phyloP scores from a whole-genome alignment of 2,888 invertebrate genomes.

The Diaperis boleti region DNA sequence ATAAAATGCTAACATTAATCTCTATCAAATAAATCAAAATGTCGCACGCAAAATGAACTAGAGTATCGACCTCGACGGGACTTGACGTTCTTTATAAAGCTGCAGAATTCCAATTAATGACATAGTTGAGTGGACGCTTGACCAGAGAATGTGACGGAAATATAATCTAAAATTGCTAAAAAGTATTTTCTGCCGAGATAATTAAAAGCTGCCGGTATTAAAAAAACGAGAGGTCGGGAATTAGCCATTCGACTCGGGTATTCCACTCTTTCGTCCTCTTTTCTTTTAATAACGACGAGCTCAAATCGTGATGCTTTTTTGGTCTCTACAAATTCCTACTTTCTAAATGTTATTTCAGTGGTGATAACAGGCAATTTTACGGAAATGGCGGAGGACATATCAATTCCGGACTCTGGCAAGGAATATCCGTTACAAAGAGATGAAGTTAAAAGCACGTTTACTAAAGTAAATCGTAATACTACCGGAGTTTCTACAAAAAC shows the following conservation, averaged over 20 bases:
- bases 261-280: conserved; percentile 4
- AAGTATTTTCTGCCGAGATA: neutral
- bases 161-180: neutral
- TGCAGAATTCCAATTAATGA: conserved; percentile 31
- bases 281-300: conserved; percentile 34
- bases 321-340: conserved; percentile 32
- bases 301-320: conserved; percentile 33
- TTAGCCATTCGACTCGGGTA: neutral
- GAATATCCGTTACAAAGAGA: conserved; percentile 78
- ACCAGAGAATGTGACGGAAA: neutral
- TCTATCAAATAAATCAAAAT: conserved; percentile 60
- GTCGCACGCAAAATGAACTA: conserved; percentile 51
- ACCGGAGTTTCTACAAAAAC: conserved; percentile 43
- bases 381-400: conserved; percentile 70
- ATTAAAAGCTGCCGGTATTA: conserved; percentile 14
- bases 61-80: conserved; percentile 42
- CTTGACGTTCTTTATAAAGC: conserved; percentile 30
- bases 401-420: conserved; percentile 58
- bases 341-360: conserved; percentile 64
- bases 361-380: conserved; percentile 74
- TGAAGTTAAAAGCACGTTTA: conserved; percentile 74
- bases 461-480: conserved; percentile 53
- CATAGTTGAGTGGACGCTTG: neutral
- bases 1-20: conserved; percentile 59
- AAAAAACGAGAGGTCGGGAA: neutral